A percentile compares a stretch with the other conserved stretches of the same genome.
These are phyloP conservation scores for Dasypogon diadema DNA, from an alignment of 2,888 invertebrate species.

Conservation along the genomic window DNA sequence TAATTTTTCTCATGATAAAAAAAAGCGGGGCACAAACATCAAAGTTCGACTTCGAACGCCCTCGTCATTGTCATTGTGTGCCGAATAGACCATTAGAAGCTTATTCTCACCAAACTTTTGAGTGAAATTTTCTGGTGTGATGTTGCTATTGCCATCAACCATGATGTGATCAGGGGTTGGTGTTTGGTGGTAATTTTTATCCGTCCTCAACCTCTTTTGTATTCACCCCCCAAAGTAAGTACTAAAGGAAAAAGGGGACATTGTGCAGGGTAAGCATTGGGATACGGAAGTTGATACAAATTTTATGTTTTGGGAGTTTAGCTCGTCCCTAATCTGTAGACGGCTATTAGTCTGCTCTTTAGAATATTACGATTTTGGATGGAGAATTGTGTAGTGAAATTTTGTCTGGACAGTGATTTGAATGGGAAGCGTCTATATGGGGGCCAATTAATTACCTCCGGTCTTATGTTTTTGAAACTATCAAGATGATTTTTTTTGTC, in stretches of 20 bases:
- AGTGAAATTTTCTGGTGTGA: constrained; percentile 40
- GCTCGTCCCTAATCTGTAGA: constrained; percentile 42
- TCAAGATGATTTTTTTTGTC: too few relatives aligned
- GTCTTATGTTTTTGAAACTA: constrained; percentile 45
- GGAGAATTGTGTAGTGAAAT: constrained; percentile 8
- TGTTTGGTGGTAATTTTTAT: constrained; percentile 44
- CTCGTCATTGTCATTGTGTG: constrained; percentile 21
- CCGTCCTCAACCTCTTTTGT: constrained; percentile 30
- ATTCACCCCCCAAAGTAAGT: neutral
- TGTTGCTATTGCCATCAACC: neutral
- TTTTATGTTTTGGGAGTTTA: constrained; percentile 41
- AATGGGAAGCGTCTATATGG: constrained; percentile 39
- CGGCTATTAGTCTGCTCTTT: constrained; percentile 44
- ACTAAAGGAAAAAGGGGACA: constrained; percentile 6
- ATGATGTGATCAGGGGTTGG: constrained; percentile 43
- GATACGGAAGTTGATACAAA: constrained; percentile 43
- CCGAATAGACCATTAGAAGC: constrained; percentile 24
- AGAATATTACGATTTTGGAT: constrained; percentile 31
- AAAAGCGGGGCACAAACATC: constrained; percentile 26
- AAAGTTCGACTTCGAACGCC: constrained; percentile 15
- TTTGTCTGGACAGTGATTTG: constrained; percentile 41
- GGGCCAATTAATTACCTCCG: constrained; percentile 54
- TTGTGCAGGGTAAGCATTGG: neutral
- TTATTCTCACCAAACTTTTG: constrained; percentile 41
- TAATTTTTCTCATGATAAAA: constrained; percentile 25